A percentile compares a stretch with the other conserved stretches of the same genome.
Evolutionary conservation across 2,888 invertebrate genomes (phyloP).

Genomic region (Polyommatus icarus): DNA sequence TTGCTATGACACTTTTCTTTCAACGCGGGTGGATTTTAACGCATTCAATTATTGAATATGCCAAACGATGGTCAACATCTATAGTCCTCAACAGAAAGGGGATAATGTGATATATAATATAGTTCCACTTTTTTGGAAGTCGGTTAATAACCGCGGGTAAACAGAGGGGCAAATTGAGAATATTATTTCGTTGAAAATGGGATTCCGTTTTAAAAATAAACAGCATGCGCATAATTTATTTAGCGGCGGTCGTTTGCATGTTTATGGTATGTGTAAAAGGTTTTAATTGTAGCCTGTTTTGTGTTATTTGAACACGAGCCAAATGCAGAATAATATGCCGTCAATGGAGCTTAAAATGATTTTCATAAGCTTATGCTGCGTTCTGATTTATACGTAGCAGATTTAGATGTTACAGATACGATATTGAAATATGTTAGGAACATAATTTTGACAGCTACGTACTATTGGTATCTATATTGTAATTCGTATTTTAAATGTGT

Average conservation of each 20-base stretch:
- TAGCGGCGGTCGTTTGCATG: conserved; percentile 32
- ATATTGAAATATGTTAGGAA: not conserved
- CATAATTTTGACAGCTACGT: not conserved
- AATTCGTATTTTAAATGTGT: too few species aligned
- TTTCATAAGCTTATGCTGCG: conserved; percentile 26
- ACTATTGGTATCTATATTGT: not conserved
- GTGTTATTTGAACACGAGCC: conserved; percentile 33
- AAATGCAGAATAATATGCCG: conserved; percentile 30
- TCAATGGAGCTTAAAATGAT: conserved; percentile 33
- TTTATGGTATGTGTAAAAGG: conserved; percentile 32
- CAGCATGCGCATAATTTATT: conserved; percentile 41
- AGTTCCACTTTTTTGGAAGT: too few species aligned
- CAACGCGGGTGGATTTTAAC: too few species aligned
- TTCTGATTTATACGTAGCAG: not conserved
- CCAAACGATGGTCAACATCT: too few species aligned
- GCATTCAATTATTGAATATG: too few species aligned
- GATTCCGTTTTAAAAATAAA: conserved; percentile 31
- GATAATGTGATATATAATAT: not conserved
- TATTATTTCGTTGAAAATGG: conserved; percentile 28
- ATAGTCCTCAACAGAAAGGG: too few species aligned
- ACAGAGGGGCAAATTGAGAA: not conserved
- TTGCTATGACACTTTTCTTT: too few species aligned
- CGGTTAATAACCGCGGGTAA: not conserved
- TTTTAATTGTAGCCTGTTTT: conserved; percentile 34
- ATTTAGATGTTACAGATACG: not conserved